Conservation (phyloP, 2,888 invertebrate genomes). For the Ecdyonurus torrentis region DNA sequence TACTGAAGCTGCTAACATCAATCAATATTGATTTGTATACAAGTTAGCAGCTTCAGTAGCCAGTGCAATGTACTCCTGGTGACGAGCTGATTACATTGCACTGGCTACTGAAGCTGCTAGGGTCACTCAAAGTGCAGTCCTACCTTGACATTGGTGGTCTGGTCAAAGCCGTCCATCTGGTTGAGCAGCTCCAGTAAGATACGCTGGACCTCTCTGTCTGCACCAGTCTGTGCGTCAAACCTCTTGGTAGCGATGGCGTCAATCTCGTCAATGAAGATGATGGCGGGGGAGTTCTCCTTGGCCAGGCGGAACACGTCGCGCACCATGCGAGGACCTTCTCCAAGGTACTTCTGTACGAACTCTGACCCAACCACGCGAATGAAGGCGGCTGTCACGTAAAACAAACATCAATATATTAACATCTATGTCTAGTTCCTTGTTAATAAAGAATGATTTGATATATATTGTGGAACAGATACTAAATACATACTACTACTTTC, state of each 20-base stretch:
- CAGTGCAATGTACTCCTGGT: no score
- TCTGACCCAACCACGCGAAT: slow-evolving; percentile 98
- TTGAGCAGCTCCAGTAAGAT: slow-evolving; percentile 92
- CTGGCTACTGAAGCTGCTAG: no score
- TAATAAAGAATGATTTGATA: no score
- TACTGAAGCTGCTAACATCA: no score
- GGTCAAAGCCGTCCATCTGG: slow-evolving; percentile 99
- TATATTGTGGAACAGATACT: no score
- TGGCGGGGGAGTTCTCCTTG: slow-evolving; percentile 97
- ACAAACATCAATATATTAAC: no score
- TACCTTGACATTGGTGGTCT: slow-evolving; percentile 98
- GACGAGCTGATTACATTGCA: no score
- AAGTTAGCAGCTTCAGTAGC: no score
- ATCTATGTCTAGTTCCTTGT: no score
- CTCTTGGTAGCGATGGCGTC: slow-evolving; percentile 99
- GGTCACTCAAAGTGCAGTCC: no score
- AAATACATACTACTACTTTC: no score
- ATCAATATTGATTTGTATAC: no score
- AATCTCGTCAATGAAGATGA: slow-evolving; percentile 99
- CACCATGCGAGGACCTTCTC: slow-evolving; percentile 99
- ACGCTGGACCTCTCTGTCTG: slow-evolving; percentile 95
- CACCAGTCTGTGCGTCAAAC: slow-evolving; percentile 97
- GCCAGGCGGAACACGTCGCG: slow-evolving; percentile 97
- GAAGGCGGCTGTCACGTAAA: slow-evolving; percentile 63
- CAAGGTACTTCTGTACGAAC: slow-evolving; percentile 98